Percentiles rank a stretch among this genome's conserved stretches.
These are phyloP conservation scores for Agriotes lineatus DNA, from an alignment of 2,888 invertebrate species.

Conservation along the genomic window DNA sequence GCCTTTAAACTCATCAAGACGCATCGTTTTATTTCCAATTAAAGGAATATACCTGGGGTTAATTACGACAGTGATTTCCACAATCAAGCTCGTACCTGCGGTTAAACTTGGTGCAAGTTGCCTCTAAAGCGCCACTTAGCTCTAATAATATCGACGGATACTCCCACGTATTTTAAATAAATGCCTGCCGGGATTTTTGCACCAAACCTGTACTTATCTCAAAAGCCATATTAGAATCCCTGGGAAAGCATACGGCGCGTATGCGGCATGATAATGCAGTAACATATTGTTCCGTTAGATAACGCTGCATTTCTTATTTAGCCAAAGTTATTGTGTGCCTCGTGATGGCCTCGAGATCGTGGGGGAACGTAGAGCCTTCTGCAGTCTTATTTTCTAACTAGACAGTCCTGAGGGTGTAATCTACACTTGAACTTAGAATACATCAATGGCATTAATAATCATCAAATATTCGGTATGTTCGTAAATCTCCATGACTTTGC, in stretches of 20 bases:
- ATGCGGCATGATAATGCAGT: constrained; percentile 30
- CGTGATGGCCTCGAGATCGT: background rate
- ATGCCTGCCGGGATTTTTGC: constrained; percentile 24
- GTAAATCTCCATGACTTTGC: no score
- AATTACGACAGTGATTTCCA: no score
- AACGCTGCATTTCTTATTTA: constrained; percentile 13
- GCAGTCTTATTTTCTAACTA: no score
- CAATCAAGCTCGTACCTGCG: no score
- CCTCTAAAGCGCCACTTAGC: constrained; percentile 1
- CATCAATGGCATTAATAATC: no score
- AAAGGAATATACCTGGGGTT: no score
- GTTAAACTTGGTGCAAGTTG: background rate
- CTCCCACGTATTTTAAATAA: constrained; percentile 33
- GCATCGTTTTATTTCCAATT: no score
- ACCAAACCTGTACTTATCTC: constrained; percentile 31
- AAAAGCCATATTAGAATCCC: constrained; percentile 24
- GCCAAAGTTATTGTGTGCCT: background rate
- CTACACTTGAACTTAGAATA: background rate
- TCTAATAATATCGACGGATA: constrained; percentile 26
- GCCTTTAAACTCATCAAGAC: no score
- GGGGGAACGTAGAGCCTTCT: no score
- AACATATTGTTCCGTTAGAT: constrained; percentile 27
- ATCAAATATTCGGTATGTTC: no score
- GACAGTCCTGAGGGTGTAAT: no score
- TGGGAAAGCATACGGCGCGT: constrained; percentile 24